Evolutionary conservation across 2,888 invertebrate genomes (phyloP), one percentile per base, ranked within the genome.

Genomic region (Cyclophora punctaria): DNA sequence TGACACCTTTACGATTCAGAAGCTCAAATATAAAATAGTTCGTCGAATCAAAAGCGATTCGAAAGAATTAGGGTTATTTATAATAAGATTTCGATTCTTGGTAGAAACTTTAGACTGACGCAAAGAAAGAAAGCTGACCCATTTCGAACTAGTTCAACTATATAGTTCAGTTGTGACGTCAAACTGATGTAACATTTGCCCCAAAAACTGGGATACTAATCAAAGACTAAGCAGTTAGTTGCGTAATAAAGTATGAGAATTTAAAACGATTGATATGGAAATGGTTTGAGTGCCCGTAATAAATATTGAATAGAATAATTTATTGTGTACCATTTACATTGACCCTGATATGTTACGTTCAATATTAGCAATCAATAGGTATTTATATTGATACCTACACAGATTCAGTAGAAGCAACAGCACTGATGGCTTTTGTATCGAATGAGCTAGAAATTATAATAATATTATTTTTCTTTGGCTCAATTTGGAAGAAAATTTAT

Each of bases 51-150:
- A 60, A 41, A 49, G 41, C 59, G 37, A 53, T 70, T 56, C 46
- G 51, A 53, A 60, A 55, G 46, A 51, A 53, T 51, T 35, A 42
- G 55, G 45, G 50, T 48, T 58, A 44, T 44, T 44, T 54, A 69
- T 63, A 62, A 47, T 52, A 52, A 61, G 57, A 50, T 55, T 62
- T 57, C 57, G 50, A 60, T 60, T 61, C 56, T 63, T 53, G 58
- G 66, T 65, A 53, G 51, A 61, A 68, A 70, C 5, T 64, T 66
- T 66, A 66, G 73, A 63, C 71, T 80, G 82, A 82, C 78, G 80
- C 70, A 74, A 70, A 69, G 59, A 79, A 82, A 79, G 74, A 74
- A 74, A 74, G 67, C 64, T 80, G 84, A 77, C 84, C 86, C 78
- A 83, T 81, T 82, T 85, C 74, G 76, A 75, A 71, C 64, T 70